Evolutionary conservation across 2,888 invertebrate genomes (phyloP).

Genomic region (Noctuana brunneofusca): DNA sequence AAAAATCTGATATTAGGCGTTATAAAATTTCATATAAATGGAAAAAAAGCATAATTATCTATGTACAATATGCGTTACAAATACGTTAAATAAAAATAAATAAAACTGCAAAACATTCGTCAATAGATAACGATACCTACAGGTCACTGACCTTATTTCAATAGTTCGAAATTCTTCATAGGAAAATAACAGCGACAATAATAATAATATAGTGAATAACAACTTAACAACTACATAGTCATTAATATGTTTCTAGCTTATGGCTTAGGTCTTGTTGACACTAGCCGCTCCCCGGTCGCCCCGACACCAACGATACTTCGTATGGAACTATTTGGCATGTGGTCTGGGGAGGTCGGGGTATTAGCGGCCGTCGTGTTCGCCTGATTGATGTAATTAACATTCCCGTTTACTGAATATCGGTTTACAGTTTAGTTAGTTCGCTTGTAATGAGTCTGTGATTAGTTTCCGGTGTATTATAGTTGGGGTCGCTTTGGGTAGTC

Average conservation of each 20-base stretch:
- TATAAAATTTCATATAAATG: no score
- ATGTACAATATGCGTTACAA: no score
- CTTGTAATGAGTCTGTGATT: not conserved
- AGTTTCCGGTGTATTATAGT: not conserved
- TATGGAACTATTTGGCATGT: slow-evolving; percentile 2
- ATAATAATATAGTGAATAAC: no score
- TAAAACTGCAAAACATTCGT: no score
- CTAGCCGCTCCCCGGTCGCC: not conserved
- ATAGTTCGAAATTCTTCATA: no score
- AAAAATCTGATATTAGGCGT: no score
- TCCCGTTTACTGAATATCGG: slow-evolving; percentile 1
- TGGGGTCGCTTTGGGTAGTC: not conserved
- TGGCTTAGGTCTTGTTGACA: not conserved
- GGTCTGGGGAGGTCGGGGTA: not conserved
- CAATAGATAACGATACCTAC: not conserved
- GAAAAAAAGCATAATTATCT: no score
- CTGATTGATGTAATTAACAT: slow-evolving; percentile 1
- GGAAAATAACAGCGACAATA: no score
- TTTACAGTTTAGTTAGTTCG: not conserved
- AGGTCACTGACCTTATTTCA: no score
- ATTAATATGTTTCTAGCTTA: slow-evolving; percentile 2
- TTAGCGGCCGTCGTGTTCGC: slow-evolving; percentile 1
- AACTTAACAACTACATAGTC: not conserved
- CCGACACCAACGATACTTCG: not conserved
- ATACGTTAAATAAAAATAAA: no score